These are phyloP conservation scores for Drosophila pullipes DNA, from an alignment of 2,888 invertebrate species.

Conservation along the genomic window DNA sequence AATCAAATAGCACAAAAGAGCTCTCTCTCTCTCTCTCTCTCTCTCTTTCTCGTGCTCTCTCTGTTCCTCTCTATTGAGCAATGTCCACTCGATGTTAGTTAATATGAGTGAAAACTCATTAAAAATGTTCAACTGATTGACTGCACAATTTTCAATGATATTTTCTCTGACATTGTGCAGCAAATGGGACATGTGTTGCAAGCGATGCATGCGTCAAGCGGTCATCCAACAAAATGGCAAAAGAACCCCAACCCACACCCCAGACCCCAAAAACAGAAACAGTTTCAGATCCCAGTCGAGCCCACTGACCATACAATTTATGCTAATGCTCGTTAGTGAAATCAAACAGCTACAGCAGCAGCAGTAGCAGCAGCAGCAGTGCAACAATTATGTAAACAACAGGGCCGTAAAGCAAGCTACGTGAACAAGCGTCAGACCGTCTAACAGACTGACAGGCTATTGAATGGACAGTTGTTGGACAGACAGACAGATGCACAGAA, in stretches of 20 bases:
- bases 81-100: slow-evolving; percentile 46
- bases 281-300: slow-evolving; percentile 2
- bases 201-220: slow-evolving; percentile 60
- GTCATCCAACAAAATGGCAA: slow-evolving; percentile 29
- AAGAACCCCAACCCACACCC: background rate
- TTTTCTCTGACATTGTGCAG: slow-evolving; percentile 39
- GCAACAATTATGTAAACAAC: slow-evolving; percentile 78
- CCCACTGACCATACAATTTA: slow-evolving; percentile 63
- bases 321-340: slow-evolving; percentile 81
- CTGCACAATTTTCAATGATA: slow-evolving; percentile 66
- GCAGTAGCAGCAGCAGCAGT: slow-evolving; percentile 12
- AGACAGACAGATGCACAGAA: background rate
- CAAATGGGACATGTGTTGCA: slow-evolving; percentile 38
- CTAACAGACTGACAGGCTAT: slow-evolving; percentile 17
- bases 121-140: slow-evolving; percentile 80
- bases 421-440: slow-evolving; percentile 43
- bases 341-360: slow-evolving; percentile 62
- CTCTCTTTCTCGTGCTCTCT: background rate
- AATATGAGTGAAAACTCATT: slow-evolving; percentile 78
- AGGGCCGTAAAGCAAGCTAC: slow-evolving; percentile 70
- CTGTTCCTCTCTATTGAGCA: background rate
- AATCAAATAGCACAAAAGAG: slow-evolving; percentile 10
- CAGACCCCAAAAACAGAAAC: background rate
- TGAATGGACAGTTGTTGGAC: slow-evolving; percentile 2
- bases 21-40: background rate